These are phyloP conservation scores for Chitala chitala DNA, from an alignment of 2,113 vertebrate species.

Conservation along the genomic window DNA sequence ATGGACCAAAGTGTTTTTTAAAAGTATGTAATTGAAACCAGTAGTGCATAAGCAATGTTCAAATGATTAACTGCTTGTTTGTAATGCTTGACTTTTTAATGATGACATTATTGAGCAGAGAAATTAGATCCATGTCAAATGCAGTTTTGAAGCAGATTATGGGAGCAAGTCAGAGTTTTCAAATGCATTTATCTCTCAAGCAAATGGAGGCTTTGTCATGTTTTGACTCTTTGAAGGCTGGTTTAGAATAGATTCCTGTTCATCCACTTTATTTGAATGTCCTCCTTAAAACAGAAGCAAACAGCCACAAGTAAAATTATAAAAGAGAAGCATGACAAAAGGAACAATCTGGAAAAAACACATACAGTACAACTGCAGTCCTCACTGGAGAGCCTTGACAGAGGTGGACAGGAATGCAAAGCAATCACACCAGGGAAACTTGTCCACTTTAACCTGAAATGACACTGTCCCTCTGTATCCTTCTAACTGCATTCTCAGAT, in stretches of 20 bases:
- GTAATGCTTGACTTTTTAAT: conserved; percentile 72
- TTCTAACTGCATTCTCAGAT: conserved; percentile 54
- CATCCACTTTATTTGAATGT: conserved; percentile 25
- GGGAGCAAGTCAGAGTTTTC: conserved; percentile 53
- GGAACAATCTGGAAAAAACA: conserved; percentile 30
- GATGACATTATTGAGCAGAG: conserved; percentile 67
- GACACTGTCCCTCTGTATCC: conserved; percentile 49
- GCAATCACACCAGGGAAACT: conserved; percentile 39
- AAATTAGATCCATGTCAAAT: conserved; percentile 74
- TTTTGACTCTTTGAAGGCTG: conserved; percentile 45
- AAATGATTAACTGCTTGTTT: conserved; percentile 67
- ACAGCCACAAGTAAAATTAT: conserved; percentile 10
- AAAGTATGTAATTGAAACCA: conserved; percentile 49
- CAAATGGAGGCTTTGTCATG: conserved; percentile 65
- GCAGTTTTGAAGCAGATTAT: conserved; percentile 68
- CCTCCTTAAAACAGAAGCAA: conserved; percentile 3
- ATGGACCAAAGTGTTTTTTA: conserved; percentile 4
- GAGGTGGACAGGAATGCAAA: neutral
- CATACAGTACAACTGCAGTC: conserved; percentile 29
- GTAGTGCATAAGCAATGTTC: conserved; percentile 55
- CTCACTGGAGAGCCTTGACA: neutral
- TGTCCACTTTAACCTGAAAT: conserved; percentile 52
- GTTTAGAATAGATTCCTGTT: conserved; percentile 15
- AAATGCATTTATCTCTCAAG: conserved; percentile 70
- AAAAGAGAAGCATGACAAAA: conserved; percentile 27